Conservation (phyloP, 2,797 vertebrate species). For the Malacoraja senta region DNA sequence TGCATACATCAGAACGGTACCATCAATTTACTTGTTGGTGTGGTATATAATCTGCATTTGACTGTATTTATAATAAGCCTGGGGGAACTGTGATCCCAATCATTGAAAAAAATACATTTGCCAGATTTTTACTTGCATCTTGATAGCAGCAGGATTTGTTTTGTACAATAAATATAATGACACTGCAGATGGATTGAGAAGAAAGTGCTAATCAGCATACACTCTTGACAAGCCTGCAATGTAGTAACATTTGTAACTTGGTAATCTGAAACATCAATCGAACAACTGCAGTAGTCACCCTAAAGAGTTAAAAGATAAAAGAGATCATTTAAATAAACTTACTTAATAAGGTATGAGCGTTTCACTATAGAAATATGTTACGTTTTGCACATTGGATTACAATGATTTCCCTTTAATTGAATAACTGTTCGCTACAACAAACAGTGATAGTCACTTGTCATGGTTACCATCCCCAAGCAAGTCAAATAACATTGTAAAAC, state of each 20-base stretch:
- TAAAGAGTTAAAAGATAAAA: slow-evolving; percentile 17
- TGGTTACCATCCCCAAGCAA: neutral
- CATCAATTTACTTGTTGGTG: slow-evolving; percentile 29
- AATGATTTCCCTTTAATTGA: slow-evolving; percentile 17
- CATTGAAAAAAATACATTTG: neutral
- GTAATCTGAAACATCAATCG: neutral
- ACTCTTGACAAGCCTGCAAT: neutral
- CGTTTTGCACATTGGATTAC: neutral
- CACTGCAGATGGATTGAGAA: neutral
- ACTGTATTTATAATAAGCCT: slow-evolving; percentile 35
- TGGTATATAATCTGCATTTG: slow-evolving; percentile 31
- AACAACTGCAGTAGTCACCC: neutral
- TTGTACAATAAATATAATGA: slow-evolving; percentile 8
- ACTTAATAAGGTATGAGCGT: neutral
- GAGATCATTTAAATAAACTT: slow-evolving; percentile 7
- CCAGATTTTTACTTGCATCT: slow-evolving; percentile 14
- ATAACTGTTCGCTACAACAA: slow-evolving; percentile 2
- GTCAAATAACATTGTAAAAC: neutral
- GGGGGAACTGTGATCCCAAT: neutral
- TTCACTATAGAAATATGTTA: slow-evolving; percentile 22
- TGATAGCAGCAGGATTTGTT: slow-evolving; percentile 13
- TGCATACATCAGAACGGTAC: slow-evolving; percentile 27
- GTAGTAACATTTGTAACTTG: slow-evolving; percentile 25
- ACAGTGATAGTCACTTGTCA: neutral
- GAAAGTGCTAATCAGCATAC: slow-evolving; percentile 21